Conservation (phyloP, 2,113 vertebrate species). For the Rafetus swinhoei region DNA sequence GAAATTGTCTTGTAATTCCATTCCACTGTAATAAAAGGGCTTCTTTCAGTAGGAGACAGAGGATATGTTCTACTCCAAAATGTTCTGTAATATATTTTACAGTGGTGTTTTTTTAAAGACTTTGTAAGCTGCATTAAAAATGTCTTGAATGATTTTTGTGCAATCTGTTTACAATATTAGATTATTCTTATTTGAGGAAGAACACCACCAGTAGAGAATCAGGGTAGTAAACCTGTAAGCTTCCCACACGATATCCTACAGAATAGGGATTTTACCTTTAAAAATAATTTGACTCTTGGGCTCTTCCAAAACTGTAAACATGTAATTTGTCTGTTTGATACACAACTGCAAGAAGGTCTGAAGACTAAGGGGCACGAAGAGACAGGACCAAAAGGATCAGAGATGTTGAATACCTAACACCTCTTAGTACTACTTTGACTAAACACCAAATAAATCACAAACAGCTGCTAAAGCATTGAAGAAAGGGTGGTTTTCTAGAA, state of each 20-base stretch:
- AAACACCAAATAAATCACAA: conserved; percentile 44
- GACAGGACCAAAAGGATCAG: not conserved
- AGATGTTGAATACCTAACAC: not conserved
- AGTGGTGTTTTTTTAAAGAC: conserved; percentile 61
- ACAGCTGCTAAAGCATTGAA: conserved; percentile 17
- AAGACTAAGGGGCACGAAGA: accelerated
- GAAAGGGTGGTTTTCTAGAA: conserved; percentile 35
- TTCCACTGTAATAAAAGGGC: conserved; percentile 38
- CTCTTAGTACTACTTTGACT: conserved; percentile 26
- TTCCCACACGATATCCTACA: not conserved
- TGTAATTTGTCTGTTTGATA: not conserved
- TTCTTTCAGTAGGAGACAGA: conserved; percentile 11
- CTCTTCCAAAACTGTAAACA: accelerated
- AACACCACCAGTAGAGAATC: conserved; percentile 9
- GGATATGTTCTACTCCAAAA: conserved; percentile 48
- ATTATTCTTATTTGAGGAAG: not conserved
- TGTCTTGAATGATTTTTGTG: not conserved
- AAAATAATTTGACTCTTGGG: not conserved
- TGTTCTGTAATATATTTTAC: conserved; percentile 37
- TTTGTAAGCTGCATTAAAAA: conserved; percentile 33
- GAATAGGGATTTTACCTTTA: not conserved
- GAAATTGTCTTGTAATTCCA: conserved; percentile 53
- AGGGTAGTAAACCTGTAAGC: not conserved
- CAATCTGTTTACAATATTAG: not conserved
- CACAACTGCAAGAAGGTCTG: not conserved